phyloP scores from a whole-genome alignment of 1,140 invertebrate species.

The Drosophila orosa region DNA sequence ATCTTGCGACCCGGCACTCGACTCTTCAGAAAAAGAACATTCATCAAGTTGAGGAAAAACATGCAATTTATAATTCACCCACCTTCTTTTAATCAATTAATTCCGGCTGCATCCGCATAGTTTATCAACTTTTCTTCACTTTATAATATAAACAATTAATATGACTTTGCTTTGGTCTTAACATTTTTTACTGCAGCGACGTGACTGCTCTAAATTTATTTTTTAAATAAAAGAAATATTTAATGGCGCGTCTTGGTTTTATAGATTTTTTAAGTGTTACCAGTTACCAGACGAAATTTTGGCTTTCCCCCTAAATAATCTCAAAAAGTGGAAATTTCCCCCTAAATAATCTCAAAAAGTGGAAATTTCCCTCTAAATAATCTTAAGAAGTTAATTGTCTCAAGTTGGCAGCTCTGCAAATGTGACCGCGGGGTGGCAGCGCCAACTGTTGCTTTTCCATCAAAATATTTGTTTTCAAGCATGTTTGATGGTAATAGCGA shows the following conservation, averaged over 20 bases:
- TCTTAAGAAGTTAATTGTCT: too few species aligned
- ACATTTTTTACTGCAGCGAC: background rate
- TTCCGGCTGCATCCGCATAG: background rate
- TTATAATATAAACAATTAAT: background rate
- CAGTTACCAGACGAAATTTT: too few species aligned
- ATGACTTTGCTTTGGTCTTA: background rate
- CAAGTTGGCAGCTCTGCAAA: background rate
- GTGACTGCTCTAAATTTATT: background rate
- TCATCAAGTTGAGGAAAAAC: slow-evolving; percentile 47
- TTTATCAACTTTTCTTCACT: slow-evolving; percentile 17
- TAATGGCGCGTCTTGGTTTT: background rate
- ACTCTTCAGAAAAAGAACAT: slow-evolving; percentile 79
- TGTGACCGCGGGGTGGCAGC: background rate
- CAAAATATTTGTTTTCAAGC: slow-evolving; percentile 1
- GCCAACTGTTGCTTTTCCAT: slow-evolving; percentile 9
- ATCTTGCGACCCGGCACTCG: slow-evolving; percentile 45
- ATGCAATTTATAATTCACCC: background rate
- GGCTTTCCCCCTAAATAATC: too few species aligned
- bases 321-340: too few species aligned
- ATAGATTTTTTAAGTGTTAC: background rate
- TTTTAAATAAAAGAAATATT: slow-evolving; percentile 1
- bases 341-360: too few species aligned
- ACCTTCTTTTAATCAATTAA: slow-evolving; percentile 34
- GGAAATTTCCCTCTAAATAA: too few species aligned
- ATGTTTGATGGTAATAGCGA: slow-evolving; percentile 32